Evolutionary conservation across 1,140 invertebrate species (phyloP).

Genomic region (Caenorhabditis brenneri): DNA sequence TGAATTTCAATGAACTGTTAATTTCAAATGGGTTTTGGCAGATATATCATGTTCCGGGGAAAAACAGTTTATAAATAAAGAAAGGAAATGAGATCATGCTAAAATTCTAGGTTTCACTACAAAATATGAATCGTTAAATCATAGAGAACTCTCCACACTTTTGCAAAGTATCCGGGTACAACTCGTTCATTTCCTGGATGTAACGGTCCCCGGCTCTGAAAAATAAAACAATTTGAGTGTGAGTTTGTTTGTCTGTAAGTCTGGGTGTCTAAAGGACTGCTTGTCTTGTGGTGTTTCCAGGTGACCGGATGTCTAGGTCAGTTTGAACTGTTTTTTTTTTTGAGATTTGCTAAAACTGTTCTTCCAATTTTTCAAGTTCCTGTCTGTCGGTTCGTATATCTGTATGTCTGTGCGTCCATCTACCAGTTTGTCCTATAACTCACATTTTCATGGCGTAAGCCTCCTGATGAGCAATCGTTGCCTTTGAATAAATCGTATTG

Average conservation of each 20-base stretch:
- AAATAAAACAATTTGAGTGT: not conserved
- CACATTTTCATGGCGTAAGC: not conserved
- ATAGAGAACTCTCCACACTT: conserved; percentile 7
- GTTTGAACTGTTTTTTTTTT: no score
- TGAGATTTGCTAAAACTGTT: not conserved
- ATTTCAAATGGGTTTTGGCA: no score
- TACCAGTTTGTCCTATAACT: no score
- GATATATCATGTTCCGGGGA: no score
- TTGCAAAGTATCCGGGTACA: not conserved
- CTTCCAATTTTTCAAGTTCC: not conserved
- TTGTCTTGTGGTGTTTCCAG: no score
- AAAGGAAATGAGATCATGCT: not conserved
- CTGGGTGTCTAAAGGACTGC: no score
- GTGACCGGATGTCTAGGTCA: no score
- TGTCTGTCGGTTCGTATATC: no score
- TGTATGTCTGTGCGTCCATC: no score
- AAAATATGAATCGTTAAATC: not conserved
- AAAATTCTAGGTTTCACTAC: not conserved
- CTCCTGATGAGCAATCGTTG: not conserved
- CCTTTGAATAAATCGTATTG: not conserved
- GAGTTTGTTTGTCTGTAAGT: not conserved
- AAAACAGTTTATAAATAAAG: not conserved
- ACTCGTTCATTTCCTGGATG: not conserved
- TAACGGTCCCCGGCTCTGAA: not conserved
- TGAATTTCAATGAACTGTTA: no score